Evolutionary conservation across 1,140 invertebrate species (phyloP), one percentile per base, ranked within the genome.

Genomic region (Drosophila malerkotliana): DNA sequence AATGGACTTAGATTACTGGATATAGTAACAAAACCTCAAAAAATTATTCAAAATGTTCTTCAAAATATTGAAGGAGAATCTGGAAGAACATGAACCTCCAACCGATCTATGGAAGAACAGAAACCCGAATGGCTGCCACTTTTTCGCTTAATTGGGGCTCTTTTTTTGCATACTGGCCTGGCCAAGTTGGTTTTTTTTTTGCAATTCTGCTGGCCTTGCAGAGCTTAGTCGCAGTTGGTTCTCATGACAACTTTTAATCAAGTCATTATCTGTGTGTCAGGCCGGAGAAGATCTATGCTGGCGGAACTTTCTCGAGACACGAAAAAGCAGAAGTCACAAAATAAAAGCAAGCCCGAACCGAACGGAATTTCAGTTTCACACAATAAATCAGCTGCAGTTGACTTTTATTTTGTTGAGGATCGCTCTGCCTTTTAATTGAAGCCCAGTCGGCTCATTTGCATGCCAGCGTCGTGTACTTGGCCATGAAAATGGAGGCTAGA

Each of bases 161-260:
- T 30, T 47, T 55, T 52, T 47, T 69, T 66, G 56, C 77, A 55
- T 72, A 45, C 39, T 34, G 52, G 71, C 37, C 26, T 32, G 47
- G 61, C 8, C 32, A 47, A 47, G 44, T 12, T 39, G 3, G 21
- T 10, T 51, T 10, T 14, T 15, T 18, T 37, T 54, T 48, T 12
- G 8, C 48, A 26, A 24, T 26, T 44, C 32, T 30, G 5, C 18
- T 74, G 68, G 69, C 71, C 59, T 63, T 64, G 52, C 77, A 71
- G 41, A 49, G 53, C 47, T 61, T 51, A 48, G 49, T 37, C 24
- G 61, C 53, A 47, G 76, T 62, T 61, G 39, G 60, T 78, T 87
- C 78, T 67, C 81, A 85, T 82, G 82, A 88, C 83, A 88, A 88
- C 51, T 79, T 88, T 88, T 82, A 87, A 88, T 87, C 82, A 87